These are phyloP conservation scores for Lamproptera curius DNA, from an alignment of 2,888 invertebrate species.

Conservation along the genomic window DNA sequence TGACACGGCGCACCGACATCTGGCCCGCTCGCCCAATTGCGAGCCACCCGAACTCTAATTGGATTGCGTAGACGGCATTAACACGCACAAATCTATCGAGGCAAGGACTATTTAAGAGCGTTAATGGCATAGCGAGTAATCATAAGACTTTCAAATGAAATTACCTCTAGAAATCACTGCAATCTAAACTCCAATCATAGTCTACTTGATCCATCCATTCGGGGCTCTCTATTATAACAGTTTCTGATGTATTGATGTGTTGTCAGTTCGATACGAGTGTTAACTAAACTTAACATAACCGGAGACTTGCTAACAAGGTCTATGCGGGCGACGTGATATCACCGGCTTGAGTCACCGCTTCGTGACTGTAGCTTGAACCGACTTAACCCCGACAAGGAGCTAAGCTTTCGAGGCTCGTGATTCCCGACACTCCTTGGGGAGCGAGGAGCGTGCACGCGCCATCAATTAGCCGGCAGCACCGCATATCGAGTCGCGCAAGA, in stretches of 20 bases:
- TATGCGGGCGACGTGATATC: constrained; percentile 47
- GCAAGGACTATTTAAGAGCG: too few species aligned
- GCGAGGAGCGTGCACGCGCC: constrained; percentile 68
- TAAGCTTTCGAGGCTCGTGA: constrained; percentile 33
- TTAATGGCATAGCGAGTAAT: too few species aligned
- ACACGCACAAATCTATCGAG: too few species aligned
- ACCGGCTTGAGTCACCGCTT: constrained; percentile 56
- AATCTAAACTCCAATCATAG: too few species aligned
- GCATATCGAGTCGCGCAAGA: constrained; percentile 47
- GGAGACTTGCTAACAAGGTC: constrained; percentile 8
- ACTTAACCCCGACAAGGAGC: constrained; percentile 47
- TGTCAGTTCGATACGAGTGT: too few species aligned
- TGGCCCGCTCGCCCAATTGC: constrained; percentile 35
- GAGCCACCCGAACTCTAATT: constrained; percentile 18
- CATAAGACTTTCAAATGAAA: too few species aligned
- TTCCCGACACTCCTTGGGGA: constrained; percentile 49
- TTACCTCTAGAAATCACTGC: too few species aligned
- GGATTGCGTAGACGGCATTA: neutral
- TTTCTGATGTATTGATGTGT: too few species aligned
- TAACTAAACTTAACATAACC: too few species aligned
- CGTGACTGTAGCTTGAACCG: constrained; percentile 58
- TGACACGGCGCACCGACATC: constrained; percentile 65
- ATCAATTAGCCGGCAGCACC: constrained; percentile 59
- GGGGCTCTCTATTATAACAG: too few species aligned
- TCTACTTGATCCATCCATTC: too few species aligned